Evolutionary conservation across 2,113 vertebrate species (phyloP).

Genomic region (Coturnix japonica): DNA sequence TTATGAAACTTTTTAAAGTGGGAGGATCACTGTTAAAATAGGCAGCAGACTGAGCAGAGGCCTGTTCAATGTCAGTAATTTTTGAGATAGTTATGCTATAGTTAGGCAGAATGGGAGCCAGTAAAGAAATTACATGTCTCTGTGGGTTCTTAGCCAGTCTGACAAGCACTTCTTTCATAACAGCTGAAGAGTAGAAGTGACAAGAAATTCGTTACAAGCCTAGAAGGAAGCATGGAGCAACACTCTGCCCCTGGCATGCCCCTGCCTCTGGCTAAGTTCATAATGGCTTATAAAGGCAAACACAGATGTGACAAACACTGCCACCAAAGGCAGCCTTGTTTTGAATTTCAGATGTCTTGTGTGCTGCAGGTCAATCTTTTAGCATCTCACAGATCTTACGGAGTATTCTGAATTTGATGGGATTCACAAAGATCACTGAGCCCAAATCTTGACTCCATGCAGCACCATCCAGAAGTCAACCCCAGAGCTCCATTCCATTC

Average conservation of each 20-base stretch:
- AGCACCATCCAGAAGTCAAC: not conserved
- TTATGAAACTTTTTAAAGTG: not conserved
- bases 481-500: no score
- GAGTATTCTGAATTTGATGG: not conserved
- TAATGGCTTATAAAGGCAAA: not conserved
- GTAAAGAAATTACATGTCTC: accelerated
- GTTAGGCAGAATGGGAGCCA: not conserved
- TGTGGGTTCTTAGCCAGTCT: not conserved
- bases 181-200: not conserved
- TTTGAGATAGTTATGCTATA: not conserved
- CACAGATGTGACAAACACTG: not conserved
- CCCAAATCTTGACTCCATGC: not conserved
- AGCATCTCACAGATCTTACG: not conserved
- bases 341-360: not conserved
- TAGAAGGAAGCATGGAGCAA: not conserved
- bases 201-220: not conserved
- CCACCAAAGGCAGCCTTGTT: not conserved
- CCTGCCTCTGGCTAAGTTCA: not conserved
- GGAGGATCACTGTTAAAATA: not conserved
- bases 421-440: not conserved
- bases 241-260: not conserved
- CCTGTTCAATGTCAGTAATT: not conserved
- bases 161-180: not conserved
- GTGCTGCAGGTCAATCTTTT: not conserved
- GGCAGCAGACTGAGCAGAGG: not conserved